phyloP scores from a whole-genome alignment of 1,140 invertebrate species.

The Drosophila virilis region DNA sequence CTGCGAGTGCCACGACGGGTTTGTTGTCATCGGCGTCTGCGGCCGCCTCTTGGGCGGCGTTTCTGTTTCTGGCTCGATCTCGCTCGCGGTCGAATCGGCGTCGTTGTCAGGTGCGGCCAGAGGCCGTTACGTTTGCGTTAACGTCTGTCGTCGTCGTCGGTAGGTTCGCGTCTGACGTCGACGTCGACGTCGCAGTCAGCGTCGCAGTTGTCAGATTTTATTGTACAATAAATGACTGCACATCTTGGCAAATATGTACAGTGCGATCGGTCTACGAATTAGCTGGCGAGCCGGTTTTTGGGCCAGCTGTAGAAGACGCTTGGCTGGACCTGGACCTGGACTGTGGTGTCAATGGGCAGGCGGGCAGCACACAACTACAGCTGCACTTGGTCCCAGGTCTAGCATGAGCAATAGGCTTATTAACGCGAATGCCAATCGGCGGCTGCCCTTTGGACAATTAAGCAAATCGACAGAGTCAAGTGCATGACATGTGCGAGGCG shows the following conservation, averaged over 20 bases:
- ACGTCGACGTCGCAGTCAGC: slow-evolving; percentile 33
- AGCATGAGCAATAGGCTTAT: slow-evolving; percentile 25
- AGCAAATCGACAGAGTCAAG: slow-evolving; percentile 30
- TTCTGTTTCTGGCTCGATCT: slow-evolving; percentile 72
- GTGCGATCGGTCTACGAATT: slow-evolving; percentile 57
- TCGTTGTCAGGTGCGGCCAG: slow-evolving; percentile 32
- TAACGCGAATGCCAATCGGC: slow-evolving; percentile 47
- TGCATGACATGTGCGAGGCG: slow-evolving; percentile 1
- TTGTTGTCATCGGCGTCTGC: slow-evolving; percentile 75
- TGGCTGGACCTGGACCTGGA: slow-evolving; percentile 26
- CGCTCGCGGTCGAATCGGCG: slow-evolving; percentile 52
- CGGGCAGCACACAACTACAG: neutral
- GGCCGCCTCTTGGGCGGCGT: slow-evolving; percentile 73
- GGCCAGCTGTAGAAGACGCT: slow-evolving; percentile 13
- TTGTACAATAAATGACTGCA: slow-evolving; percentile 61
- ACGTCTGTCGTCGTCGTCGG: slow-evolving; percentile 28
- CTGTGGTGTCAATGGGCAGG: neutral
- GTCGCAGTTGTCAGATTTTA: slow-evolving; percentile 49
- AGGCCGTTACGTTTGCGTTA: slow-evolving; percentile 44
- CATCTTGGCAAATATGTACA: slow-evolving; percentile 42
- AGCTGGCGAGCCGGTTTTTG: slow-evolving; percentile 61
- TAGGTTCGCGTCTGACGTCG: slow-evolving; percentile 48
- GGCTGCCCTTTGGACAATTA: slow-evolving; percentile 71
- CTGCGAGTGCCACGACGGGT: slow-evolving; percentile 79
- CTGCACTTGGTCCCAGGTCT: neutral